phyloP scores from a whole-genome alignment of 2,113 vertebrate species.

The Sardina pilchardus region DNA sequence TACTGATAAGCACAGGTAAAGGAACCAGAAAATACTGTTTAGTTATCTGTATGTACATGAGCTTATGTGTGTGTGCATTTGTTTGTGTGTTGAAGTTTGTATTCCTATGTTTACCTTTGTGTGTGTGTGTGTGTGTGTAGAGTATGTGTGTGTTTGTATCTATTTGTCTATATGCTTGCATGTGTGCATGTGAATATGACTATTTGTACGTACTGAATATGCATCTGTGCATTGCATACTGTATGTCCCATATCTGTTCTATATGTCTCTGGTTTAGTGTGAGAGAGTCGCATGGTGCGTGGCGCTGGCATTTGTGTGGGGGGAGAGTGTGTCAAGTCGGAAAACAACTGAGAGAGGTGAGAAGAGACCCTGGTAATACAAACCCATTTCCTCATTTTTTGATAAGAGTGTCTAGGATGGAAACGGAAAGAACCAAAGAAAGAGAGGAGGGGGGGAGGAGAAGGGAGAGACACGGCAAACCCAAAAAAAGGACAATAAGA shows the following conservation, averaged over 20 bases:
- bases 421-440: conserved; percentile 80
- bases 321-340: conserved; percentile 50
- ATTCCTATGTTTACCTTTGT: not conserved
- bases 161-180: not conserved
- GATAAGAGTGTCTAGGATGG: conserved; percentile 79
- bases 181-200: not conserved
- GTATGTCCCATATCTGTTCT: not conserved
- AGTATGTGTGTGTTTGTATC: not conserved
- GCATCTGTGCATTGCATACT: not conserved
- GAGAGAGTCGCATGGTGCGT: conserved; percentile 35
- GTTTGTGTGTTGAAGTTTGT: not conserved
- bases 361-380: conserved; percentile 81
- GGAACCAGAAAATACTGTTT: conserved; percentile 30
- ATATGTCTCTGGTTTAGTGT: conserved; percentile 27
- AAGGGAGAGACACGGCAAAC: conserved; percentile 98
- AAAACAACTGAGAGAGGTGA: conserved; percentile 72
- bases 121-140: not conserved
- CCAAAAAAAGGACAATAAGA: conserved; percentile 99
- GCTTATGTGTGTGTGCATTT: conserved; percentile 56
- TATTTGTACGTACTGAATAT: not conserved
- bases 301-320: conserved; percentile 56
- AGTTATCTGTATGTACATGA: conserved; percentile 66
- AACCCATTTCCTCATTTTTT: conserved; percentile 84
- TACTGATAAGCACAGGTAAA: not conserved
- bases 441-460: conserved; percentile 71